Evolutionary conservation across 2,888 invertebrate genomes (phyloP), one percentile per base, ranked within the genome.

Genomic region (Leptopterna dolabrata): DNA sequence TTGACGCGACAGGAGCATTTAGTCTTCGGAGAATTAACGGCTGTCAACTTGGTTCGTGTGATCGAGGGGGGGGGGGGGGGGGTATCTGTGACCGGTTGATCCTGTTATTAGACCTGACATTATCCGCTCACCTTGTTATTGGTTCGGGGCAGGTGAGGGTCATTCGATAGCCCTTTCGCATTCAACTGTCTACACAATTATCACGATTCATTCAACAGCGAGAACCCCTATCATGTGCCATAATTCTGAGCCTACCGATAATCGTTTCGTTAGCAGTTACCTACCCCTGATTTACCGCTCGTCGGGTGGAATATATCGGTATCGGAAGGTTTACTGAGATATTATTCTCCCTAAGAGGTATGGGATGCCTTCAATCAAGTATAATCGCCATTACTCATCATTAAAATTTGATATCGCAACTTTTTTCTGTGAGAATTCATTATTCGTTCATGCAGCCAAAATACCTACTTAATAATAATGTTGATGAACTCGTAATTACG

Each of bases 81-180:
- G 24, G 24, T 63, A 63, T 63, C 63, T 63, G 63, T 63, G 63
- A 63, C 63, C 63, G 63, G 63, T 63, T 63, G 24, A 63, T 63
- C 63, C 63, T 63, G 63, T 63, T 63, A 63, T 63, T 63, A 63
- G 63, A 63, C 63, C 63, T 63, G 63, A 63, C 63, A 63, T 63
- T 63, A 63, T 63, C 63, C 63, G 63, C 63, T 63, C 63, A 63
- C 63, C 63, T 63, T 63, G 63, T 63, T 63, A 63, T 63, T 24
- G 63, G 63, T 9, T 63, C 63, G 24, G 63, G 63, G 24, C 63
- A 63, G 63, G 63, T 63, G 63, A 7, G 24, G 63, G 63, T 63
- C 63, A 63, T 63, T 63, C 63, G 63, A 63, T 63, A 63, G 63
- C 63, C 63, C 63, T 24, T 63, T 63, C 63, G 63, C 24, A 63